Evolutionary conservation across 2,113 vertebrate genomes (phyloP), one percentile per base, ranked within the genome.

Genomic region (Vanacampus margaritifer): DNA sequence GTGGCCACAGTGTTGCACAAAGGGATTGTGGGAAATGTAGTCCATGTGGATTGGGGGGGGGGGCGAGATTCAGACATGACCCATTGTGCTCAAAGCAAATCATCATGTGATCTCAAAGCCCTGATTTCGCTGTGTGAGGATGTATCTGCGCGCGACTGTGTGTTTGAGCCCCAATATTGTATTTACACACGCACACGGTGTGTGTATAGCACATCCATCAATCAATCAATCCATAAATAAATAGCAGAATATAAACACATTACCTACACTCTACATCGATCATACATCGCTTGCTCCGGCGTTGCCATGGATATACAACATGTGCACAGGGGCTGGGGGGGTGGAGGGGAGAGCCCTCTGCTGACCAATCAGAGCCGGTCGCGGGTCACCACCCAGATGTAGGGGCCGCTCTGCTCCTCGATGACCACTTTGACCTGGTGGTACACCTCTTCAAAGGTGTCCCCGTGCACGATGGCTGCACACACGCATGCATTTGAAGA

Each of bases 401-500:
- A 95, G 0, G 94, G 94, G 10, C 94, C 94, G n/a, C 94, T 95
- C 77, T 95, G 94, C 80, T 95, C 94, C 84, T 96, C 94, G 0
- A 96, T 94, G 79, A 95, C 91, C 0, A 90, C 86, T 74, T 95
- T 95, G 65, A 94, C 88, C 57, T 91, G 93, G 87, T 94, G 93
- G 85, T 96, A 95, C 57, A 96, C 92, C 84, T 95, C 94, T 74
- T 95, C 94, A 21, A 96, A 95, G 85, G 92, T 94, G 82, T 95
- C 94, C 0, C 94, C 94, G 10, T 95, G 93, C 70, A 95, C 93
- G 39, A 96, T 93, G 78, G 94, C 94, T 95, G 78, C 21, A 69
- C 7, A 58, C 37, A 72, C 50, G 53, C 37, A 50, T 19, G 13
- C 26, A 26, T 3, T 16, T 36, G 4, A 60, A 6, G 7, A 32